phyloP scores from a whole-genome alignment of 2,113 vertebrate genomes.

The Epinephelus moara region DNA sequence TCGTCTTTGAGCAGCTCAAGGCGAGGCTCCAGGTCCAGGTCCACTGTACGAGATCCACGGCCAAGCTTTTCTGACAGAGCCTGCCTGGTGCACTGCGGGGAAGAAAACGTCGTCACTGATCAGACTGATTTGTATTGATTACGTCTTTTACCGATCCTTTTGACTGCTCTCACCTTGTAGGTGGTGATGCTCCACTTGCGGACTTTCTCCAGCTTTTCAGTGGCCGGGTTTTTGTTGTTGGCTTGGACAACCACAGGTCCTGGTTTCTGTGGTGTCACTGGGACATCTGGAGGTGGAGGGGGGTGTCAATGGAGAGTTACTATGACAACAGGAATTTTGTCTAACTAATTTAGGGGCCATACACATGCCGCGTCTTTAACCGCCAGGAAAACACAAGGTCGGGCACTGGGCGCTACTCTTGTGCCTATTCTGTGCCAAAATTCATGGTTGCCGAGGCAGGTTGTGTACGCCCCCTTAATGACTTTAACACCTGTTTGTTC shows the following conservation, averaged over 20 bases:
- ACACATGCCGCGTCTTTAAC: too few relatives aligned
- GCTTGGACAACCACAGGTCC: slow-evolving; percentile 55
- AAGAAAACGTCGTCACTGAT: not conserved
- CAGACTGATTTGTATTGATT: accelerated
- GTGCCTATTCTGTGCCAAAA: too few relatives aligned
- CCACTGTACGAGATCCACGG: slow-evolving; percentile 91
- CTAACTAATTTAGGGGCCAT: not conserved
- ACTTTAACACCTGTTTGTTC: too few relatives aligned
- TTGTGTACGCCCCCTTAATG: too few relatives aligned
- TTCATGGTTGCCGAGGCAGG: too few relatives aligned
- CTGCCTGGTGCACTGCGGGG: slow-evolving; percentile 89
- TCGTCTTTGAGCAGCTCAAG: slow-evolving; percentile 91
- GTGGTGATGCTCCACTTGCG: slow-evolving; percentile 93
- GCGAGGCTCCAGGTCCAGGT: slow-evolving; percentile 91
- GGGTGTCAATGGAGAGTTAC: not conserved
- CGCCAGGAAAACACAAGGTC: too few relatives aligned
- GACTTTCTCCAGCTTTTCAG: slow-evolving; percentile 91
- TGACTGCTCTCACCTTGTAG: slow-evolving; percentile 86
- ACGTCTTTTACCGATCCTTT: too few relatives aligned
- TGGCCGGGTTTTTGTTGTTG: slow-evolving; percentile 71
- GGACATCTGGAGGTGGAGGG: slow-evolving; percentile 7
- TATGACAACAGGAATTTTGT: not conserved
- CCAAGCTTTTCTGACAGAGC: slow-evolving; percentile 90
- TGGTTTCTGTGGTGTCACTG: not conserved
- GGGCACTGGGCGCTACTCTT: too few relatives aligned